Base-by-base conservation (phyloP, 2,113 vertebrate genomes). In the Circaetus gallicus region DNA sequence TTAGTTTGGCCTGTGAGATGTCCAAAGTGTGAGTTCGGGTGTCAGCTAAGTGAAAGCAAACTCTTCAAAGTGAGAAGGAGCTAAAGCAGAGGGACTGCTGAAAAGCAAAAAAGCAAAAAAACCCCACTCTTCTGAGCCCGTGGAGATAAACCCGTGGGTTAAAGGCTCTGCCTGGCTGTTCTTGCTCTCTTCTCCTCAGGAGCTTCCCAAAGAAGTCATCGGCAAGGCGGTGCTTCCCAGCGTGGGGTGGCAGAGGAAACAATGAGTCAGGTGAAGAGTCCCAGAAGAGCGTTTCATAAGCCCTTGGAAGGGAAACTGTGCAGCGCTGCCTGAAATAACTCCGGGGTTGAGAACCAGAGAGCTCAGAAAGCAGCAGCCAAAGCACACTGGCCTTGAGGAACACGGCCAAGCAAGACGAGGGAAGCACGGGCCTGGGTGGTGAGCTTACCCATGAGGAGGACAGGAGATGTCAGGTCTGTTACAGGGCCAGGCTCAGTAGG, bases 211-310 rank as follows among this genome's bases (percentile, higher is more conserved):
- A 97, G 96, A 95, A 97, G 91, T 85, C 86, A 50, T 95, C 45
- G 1, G 62, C 63, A 16, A 58, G 10, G 89, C 43, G 14, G 77
- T 79, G 83, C 91, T 97, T 94, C 96, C 90, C 94, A 91, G 90
- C 69, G n/a, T 92, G 93, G 95, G 95, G 94, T 95, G 93, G 93
- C 93, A 95, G 89, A 94, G 95, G 97, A 97, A 96, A 94, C 91
- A 96, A 91, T 95, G 96, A 97, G 93, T 97, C 96, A 97, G 95
- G 97, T 94, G 96, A 97, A 97, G 94, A 93, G 83, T 95, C 96
- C 93, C 94, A 96, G 95, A 96, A 94, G 93, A 94, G 86, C 1
- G 74, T 95, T 95, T 97, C 96, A 95, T 97, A 97, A 97, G 93
- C 45, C 84, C 40, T 93, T 97, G 96, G 95, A 97, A 97, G 96